Base-by-base conservation (phyloP, 2,113 vertebrate genomes). In the Corynorhinus townsendii region DNA sequence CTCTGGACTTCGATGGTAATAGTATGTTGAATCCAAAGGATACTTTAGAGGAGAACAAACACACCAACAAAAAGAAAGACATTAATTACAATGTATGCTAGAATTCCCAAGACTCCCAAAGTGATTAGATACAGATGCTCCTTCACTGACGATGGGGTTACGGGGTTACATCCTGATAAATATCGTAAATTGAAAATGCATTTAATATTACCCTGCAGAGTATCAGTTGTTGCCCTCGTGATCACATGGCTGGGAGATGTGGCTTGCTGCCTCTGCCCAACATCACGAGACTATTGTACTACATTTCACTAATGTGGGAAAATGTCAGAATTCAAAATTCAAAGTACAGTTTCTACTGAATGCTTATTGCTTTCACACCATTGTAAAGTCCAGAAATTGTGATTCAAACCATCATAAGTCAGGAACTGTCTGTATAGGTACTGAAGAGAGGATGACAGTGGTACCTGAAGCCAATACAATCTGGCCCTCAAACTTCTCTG, bases 391-490 rank as follows among this genome's bases (percentile, higher is more conserved):
- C 19, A 66, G 35, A 49, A 43, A 47, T n/a, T 45, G 17, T 84
- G 33, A 68, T 24, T 68, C 12, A 4, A 66, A 24, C 59, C 81
- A 68, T 49, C 1, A 0, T 68, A 68, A 79, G 19, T 80, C 28
- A 35, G 62, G 26, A 19, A 66, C 87, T 0, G 1, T 17, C 8
- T 69, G 45, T 28, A 11, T 2, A 91, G 12, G 26, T 79, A 73
- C 1, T 73, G 30, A 91, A 59, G 0, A 43, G 22, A 97, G n/a
- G 40, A 93, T 35, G 52, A 33, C 45, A 77, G 3, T 4, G 0
- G 86, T 98, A 99, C 99, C 99, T 99, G 99, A 45, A 99, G 97
- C 99, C 99, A 99, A 96, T 99, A 98, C 45, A 99, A 82, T 59
- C 99, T 99, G 10, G 99, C 99, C 76, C 99, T 97, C 93, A 99